A percentile compares a stretch with the other conserved stretches of the same genome.
Evolutionary conservation across 2,113 vertebrate species (phyloP).

Genomic region (Mormyrus lacerda): DNA sequence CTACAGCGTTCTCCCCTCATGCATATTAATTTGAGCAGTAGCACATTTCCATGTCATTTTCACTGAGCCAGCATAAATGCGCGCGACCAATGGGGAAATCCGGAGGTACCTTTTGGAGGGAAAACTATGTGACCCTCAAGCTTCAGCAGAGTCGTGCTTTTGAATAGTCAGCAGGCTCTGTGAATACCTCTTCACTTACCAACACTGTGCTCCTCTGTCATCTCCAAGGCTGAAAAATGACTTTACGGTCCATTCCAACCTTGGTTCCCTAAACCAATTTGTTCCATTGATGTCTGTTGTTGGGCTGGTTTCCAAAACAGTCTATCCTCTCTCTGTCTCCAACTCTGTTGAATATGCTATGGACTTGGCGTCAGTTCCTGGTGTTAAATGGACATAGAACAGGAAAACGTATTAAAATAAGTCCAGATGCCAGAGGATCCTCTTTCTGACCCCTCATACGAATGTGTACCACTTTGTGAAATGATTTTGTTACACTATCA

Average conservation of each 20-base stretch:
- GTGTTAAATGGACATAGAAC: background rate
- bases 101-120: background rate
- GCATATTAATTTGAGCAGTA: background rate
- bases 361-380: background rate
- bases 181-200: background rate
- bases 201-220: background rate
- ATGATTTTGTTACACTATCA: background rate
- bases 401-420: background rate
- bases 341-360: background rate
- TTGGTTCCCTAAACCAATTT: background rate
- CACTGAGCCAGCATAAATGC: background rate
- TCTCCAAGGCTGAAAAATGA: background rate
- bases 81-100: background rate
- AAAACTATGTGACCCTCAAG: background rate
- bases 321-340: background rate
- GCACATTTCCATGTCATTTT: background rate
- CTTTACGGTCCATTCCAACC: background rate
- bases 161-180: background rate
- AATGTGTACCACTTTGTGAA: background rate
- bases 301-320: background rate
- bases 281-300: background rate
- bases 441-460: background rate
- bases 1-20: background rate
- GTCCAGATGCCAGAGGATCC: background rate
- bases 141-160: background rate